Conservation (phyloP, 2,888 invertebrate genomes). For the Alcis repandata region DNA sequence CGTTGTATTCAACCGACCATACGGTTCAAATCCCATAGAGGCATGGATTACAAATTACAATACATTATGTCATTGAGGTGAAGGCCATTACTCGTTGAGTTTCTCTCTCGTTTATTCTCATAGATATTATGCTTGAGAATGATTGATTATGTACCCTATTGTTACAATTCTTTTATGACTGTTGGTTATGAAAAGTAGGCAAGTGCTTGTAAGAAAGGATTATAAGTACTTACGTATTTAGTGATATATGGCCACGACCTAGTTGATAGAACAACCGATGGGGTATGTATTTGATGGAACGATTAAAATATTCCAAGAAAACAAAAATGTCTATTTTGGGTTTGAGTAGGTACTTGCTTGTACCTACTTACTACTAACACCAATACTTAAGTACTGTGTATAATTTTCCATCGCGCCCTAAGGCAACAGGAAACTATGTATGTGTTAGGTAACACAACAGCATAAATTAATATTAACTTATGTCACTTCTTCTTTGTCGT, state of each 20-base stretch:
- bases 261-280: not conserved
- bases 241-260: not conserved
- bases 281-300: too few relatives aligned
- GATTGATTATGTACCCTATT: constrained; percentile 28
- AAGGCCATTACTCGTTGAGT: constrained; percentile 34
- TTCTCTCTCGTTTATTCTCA: constrained; percentile 39
- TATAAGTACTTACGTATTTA: not conserved
- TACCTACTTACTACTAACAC: too few relatives aligned
- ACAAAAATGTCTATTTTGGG: too few relatives aligned
- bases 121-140: constrained; percentile 35
- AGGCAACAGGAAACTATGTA: too few relatives aligned
- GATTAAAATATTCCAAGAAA: too few relatives aligned
- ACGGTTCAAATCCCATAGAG: constrained; percentile 29
- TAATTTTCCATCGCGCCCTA: too few relatives aligned
- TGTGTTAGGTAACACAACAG: too few relatives aligned
- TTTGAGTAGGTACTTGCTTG: too few relatives aligned
- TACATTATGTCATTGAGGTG: constrained; percentile 37
- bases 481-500: too few relatives aligned
- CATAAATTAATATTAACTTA: too few relatives aligned
- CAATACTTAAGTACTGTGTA: too few relatives aligned
- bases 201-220: constrained; percentile 5
- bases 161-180: constrained; percentile 22
- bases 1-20: not conserved
- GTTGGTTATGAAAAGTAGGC: constrained; percentile 16
- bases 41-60: constrained; percentile 34